Percentiles rank a stretch among this genome's conserved stretches.
Evolutionary conservation across 2,888 invertebrate species (phyloP).

Genomic region (Pterostichus niger): DNA sequence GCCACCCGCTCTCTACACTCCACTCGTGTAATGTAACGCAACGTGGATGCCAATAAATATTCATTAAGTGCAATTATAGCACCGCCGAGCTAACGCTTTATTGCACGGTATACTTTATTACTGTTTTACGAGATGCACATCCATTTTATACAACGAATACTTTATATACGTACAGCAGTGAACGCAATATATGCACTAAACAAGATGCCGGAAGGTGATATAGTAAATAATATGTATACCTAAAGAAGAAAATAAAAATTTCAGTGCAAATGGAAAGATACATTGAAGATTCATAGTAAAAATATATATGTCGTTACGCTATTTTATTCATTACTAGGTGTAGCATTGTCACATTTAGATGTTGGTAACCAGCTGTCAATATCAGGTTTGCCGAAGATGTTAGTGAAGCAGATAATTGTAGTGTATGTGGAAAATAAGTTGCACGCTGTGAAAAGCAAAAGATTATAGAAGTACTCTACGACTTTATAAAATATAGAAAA

Average conservation of each 20-base stretch:
- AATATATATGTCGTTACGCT: too few relatives aligned
- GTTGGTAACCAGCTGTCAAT: too few relatives aligned
- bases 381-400: too few relatives aligned
- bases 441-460: too few relatives aligned
- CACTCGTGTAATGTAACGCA: slow-evolving; percentile 73
- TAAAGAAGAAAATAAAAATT: background rate
- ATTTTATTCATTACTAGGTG: too few relatives aligned
- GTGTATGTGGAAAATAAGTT: too few relatives aligned
- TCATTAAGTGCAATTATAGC: slow-evolving; percentile 78
- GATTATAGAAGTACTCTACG: too few relatives aligned
- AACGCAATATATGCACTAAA: slow-evolving; percentile 20
- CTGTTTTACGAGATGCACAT: slow-evolving; percentile 75
- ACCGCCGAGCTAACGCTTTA: slow-evolving; percentile 77
- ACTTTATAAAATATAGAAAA: too few relatives aligned
- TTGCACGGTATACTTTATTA: slow-evolving; percentile 77
- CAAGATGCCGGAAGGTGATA: slow-evolving; percentile 30
- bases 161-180: slow-evolving; percentile 27
- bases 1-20: slow-evolving; percentile 69
- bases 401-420: too few relatives aligned
- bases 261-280: slow-evolving; percentile 28
- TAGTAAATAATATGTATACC: background rate
- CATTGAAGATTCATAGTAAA: background rate
- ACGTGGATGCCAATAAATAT: slow-evolving; percentile 77
- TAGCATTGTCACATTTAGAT: too few relatives aligned
- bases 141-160: slow-evolving; percentile 67